Conservation (phyloP, 2,797 vertebrate species). For the Rhynchonycteris naso region DNA sequence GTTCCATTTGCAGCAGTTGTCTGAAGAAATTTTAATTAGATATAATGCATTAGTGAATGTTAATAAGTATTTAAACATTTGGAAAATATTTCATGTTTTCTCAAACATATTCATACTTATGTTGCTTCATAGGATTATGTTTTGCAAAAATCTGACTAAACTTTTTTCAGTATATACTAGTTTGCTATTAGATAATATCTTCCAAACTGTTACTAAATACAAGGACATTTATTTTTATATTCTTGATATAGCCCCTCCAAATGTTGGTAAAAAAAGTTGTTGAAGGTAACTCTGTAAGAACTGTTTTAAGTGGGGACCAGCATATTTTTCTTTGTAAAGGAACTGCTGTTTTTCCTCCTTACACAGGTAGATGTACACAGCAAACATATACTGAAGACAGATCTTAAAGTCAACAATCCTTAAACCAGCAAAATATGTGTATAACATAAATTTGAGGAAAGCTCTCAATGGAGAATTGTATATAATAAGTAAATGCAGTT, state of each 20-base stretch:
- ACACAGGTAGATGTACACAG: neutral
- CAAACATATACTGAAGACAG: conserved; percentile 15
- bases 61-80: neutral
- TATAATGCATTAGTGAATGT: neutral
- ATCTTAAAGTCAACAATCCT: conserved; percentile 29
- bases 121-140: neutral
- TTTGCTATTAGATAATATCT: neutral
- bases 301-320: neutral
- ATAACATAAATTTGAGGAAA: conserved; percentile 57
- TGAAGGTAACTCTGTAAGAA: neutral
- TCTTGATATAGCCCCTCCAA: neutral
- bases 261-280: conserved; percentile 29
- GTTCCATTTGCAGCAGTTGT: conserved; percentile 15
- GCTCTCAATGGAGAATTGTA: conserved; percentile 55
- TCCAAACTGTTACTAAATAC: neutral
- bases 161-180: neutral
- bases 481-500: conserved; percentile 61
- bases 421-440: conserved; percentile 50
- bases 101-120: neutral
- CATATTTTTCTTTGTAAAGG: conserved; percentile 50
- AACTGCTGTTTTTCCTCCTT: conserved; percentile 17
- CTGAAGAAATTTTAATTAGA: conserved; percentile 58
- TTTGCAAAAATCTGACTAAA: conserved; percentile 44
- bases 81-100: conserved; percentile 25
- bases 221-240: neutral